Evolutionary conservation across 2,113 vertebrate species (phyloP).

Genomic region (Daubentonia madagascariensis): DNA sequence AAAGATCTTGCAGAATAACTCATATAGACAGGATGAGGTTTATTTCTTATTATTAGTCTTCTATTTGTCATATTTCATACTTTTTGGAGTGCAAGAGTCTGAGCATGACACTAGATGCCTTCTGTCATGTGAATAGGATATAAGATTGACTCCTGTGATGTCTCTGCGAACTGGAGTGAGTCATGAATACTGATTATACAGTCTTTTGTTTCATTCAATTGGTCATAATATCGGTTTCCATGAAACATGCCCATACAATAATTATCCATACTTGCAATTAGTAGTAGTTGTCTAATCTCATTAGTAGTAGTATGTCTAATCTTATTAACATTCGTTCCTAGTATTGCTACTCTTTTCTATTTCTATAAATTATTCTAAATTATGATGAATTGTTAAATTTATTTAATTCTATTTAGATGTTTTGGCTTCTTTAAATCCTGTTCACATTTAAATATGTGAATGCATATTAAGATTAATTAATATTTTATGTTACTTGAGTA

Average conservation of each 20-base stretch:
- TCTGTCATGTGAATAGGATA: neutral
- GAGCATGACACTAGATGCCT: neutral
- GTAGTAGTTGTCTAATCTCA: neutral
- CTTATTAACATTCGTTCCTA: neutral
- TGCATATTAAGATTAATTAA: neutral
- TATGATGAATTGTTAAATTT: neutral
- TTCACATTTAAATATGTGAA: neutral
- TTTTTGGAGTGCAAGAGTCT: neutral
- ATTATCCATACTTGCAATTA: neutral
- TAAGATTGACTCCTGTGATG: neutral
- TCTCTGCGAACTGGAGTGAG: neutral
- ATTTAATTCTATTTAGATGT: neutral
- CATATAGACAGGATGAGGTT: neutral
- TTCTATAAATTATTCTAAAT: neutral
- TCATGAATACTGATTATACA: neutral
- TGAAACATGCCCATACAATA: neutral
- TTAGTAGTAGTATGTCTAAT: neutral
- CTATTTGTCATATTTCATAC: neutral
- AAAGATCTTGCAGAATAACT: neutral
- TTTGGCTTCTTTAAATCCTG: neutral
- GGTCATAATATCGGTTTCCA: neutral
- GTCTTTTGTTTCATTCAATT: neutral
- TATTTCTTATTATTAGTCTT: neutral
- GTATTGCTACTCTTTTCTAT: neutral
- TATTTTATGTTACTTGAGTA: neutral